Conservation (phyloP, 1,140 invertebrate genomes). For the Lasioglossum baleicum region DNA sequence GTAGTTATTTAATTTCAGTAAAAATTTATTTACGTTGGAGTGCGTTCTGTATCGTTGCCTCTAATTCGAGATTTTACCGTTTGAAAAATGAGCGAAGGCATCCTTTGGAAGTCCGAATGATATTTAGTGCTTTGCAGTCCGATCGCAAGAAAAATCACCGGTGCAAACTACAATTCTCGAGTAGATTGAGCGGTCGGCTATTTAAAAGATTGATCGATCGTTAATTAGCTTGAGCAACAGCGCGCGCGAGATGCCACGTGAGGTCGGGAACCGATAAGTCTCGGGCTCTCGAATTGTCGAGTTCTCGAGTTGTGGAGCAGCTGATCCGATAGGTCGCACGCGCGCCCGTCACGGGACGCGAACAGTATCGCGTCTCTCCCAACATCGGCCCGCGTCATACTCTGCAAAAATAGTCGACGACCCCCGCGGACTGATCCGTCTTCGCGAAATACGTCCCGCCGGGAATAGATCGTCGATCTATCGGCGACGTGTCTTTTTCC, state of each 20-base stretch:
- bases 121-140: too few species aligned
- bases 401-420: constrained; percentile 5
- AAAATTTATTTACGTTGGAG: too few species aligned
- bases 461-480: constrained; percentile 1
- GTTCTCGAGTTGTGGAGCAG: background rate
- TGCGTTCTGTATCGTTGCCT: too few species aligned
- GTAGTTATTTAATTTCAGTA: too few species aligned
- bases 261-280: background rate
- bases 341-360: constrained; percentile 1
- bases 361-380: background rate
- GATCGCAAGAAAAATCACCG: too few species aligned
- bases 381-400: background rate
- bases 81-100: too few species aligned
- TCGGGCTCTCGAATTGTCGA: background rate
- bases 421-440: background rate
- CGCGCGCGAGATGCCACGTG: background rate
- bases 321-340: background rate
- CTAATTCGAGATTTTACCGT: too few species aligned
- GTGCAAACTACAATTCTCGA: too few species aligned
- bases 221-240: too few species aligned
- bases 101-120: too few species aligned
- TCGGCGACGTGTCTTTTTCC: background rate
- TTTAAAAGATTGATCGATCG: too few species aligned
- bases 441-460: background rate
- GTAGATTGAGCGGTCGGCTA: too few species aligned